phyloP scores from a whole-genome alignment of 2,888 invertebrate species.

The Abrostola tripartita region DNA sequence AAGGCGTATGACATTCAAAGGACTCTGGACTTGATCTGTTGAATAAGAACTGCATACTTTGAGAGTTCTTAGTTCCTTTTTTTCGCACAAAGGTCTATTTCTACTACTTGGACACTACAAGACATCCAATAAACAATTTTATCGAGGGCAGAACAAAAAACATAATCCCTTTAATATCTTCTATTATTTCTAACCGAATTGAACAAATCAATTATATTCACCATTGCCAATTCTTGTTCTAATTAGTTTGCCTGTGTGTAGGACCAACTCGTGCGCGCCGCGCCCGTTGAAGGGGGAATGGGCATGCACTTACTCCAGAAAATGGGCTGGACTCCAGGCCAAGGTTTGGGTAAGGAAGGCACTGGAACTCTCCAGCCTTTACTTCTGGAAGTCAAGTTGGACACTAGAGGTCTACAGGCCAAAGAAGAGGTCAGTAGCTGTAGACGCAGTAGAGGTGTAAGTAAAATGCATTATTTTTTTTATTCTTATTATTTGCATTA shows the following conservation, averaged over 20 bases:
- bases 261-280: constrained; percentile 97
- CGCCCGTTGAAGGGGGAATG: constrained; percentile 97
- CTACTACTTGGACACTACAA: background rate
- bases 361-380: constrained; percentile 97
- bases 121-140: background rate
- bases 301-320: constrained; percentile 98
- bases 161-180: background rate
- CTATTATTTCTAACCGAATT: background rate
- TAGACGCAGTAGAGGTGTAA: constrained; percentile 73
- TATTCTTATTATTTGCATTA: constrained; percentile 4
- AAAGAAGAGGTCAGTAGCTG: constrained; percentile 90
- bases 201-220: constrained; percentile 12
- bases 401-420: constrained; percentile 95
- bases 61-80: background rate
- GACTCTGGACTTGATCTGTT: background rate
- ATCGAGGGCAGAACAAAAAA: background rate
- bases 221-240: constrained; percentile 24
- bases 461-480: constrained; percentile 49
- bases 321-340: constrained; percentile 99
- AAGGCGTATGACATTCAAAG: constrained; percentile 9
- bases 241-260: constrained; percentile 76
- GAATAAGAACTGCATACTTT: background rate
- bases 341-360: constrained; percentile 98
- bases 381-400: constrained; percentile 97
- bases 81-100: background rate